Conservation (phyloP, 2,888 invertebrate genomes). For the Marasmarcha lunaedactyla region DNA sequence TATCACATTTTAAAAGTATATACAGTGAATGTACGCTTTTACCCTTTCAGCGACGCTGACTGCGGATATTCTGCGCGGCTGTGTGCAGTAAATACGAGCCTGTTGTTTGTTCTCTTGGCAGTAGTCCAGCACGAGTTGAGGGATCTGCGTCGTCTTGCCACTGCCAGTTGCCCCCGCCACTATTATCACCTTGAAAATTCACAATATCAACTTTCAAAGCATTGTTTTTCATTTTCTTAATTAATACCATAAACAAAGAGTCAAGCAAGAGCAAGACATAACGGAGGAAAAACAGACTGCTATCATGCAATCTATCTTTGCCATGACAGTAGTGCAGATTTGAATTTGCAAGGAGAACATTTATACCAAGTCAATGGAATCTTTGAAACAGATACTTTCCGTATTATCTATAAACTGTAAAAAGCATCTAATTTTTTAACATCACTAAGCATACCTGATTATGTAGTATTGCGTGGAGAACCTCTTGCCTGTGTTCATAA, state of each 20-base stretch:
- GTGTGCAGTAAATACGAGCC: slow-evolving; percentile 91
- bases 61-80: slow-evolving; percentile 92
- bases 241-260: not conserved
- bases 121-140: slow-evolving; percentile 91
- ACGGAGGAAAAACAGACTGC: not conserved
- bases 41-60: slow-evolving; percentile 90
- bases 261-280: not conserved
- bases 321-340: too few species aligned
- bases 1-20: too few species aligned
- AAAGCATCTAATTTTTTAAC: too few species aligned
- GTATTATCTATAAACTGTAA: too few species aligned
- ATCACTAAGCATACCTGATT: slow-evolving; percentile 77
- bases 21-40: too few species aligned
- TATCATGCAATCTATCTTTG: too few species aligned
- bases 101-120: slow-evolving; percentile 68
- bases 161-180: slow-evolving; percentile 90
- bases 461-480: slow-evolving; percentile 74
- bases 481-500: slow-evolving; percentile 72
- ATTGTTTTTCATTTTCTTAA: not conserved
- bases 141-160: slow-evolving; percentile 96
- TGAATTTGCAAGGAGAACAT: too few species aligned
- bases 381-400: too few species aligned
- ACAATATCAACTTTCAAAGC: not conserved
- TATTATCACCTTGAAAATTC: slow-evolving; percentile 73
- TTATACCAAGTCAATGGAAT: too few species aligned